Base-by-base conservation (phyloP, 2,797 vertebrate species). In the Miichthys miiuy region DNA sequence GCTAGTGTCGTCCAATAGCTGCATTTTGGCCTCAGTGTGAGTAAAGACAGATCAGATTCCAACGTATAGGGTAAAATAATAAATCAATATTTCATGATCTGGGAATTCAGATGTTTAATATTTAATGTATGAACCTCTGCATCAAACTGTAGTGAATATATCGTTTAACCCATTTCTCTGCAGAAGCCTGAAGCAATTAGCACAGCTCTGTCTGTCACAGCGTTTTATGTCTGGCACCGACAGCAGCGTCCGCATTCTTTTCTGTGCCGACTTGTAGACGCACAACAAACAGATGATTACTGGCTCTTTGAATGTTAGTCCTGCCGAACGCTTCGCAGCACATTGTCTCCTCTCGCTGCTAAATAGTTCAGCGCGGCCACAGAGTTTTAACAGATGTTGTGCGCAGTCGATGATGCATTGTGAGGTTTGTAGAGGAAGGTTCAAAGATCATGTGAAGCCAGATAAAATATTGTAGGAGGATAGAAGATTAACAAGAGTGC, bases 91-190 rank as follows among this genome's bases (percentile, higher is more conserved):
- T 83, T 68, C 38, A 80, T 81, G 70, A 77, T 50, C 5, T 44
- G 77, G 56, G 73, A 77, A 82, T 80, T 81, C 72, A 68, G 5
- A 17, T 4, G 16, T 38, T 88, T 63, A 81, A 85, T 81, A 72
- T 82, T 88, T 77, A 68, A 86, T 74, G 21, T 27, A n/a, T 48
- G 61, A 6, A 60, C 65, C 51, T 41, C 57, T 65, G 70, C 50
- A 72, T 68, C 75, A 42, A 47, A 58, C 71, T 17, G 50, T 44
- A 51, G 25, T 54, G 73, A 64, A 55, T 23, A 67, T 65, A 57
- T 44, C 72, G 68, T 81, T 80, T 72, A 82, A 62, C 68, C 71
- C 6, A 30, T 63, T 67, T 77, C 54, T 57, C 30, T 34, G 41
- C 17, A 51, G 34, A 23, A 47, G 63, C 60, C 61, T 56, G 30